Evolutionary conservation across 2,113 vertebrate genomes (phyloP).

Genomic region (Saimiri boliviensis): DNA sequence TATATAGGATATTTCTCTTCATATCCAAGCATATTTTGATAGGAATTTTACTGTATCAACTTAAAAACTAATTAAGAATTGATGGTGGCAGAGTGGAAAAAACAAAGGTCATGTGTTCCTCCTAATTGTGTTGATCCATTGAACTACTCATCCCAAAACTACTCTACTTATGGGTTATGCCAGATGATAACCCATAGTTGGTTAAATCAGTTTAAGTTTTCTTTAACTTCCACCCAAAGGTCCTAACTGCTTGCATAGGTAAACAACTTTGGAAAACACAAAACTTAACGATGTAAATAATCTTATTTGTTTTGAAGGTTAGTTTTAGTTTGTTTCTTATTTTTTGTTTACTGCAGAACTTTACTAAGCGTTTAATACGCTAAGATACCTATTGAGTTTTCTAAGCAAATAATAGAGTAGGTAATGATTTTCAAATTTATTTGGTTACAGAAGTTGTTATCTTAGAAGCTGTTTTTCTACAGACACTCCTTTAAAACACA

Average conservation of each 20-base stretch:
- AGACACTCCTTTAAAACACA: neutral
- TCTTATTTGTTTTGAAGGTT: neutral
- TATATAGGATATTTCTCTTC: neutral
- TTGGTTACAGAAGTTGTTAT: neutral
- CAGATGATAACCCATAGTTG: neutral
- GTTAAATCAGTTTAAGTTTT: neutral
- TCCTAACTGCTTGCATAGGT: neutral
- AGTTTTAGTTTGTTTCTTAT: neutral
- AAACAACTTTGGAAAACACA: neutral
- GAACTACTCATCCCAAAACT: neutral
- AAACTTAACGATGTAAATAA: neutral
- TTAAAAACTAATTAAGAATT: slow-evolving; percentile 33
- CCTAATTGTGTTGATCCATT: neutral
- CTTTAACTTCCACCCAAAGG: neutral
- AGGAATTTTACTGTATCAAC: neutral
- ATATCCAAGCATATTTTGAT: neutral
- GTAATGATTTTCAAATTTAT: neutral
- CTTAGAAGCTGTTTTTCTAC: neutral
- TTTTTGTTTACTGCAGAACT: neutral
- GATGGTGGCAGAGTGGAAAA: neutral
- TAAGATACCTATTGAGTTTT: neutral
- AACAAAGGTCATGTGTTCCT: neutral
- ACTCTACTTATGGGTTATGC: neutral
- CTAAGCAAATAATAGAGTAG: neutral
- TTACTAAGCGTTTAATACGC: neutral